A percentile compares a stretch with the other conserved stretches of the same genome.
These are phyloP conservation scores for Brachionus rotundiformis DNA, from an alignment of 1,140 invertebrate species.

Conservation along the genomic window DNA sequence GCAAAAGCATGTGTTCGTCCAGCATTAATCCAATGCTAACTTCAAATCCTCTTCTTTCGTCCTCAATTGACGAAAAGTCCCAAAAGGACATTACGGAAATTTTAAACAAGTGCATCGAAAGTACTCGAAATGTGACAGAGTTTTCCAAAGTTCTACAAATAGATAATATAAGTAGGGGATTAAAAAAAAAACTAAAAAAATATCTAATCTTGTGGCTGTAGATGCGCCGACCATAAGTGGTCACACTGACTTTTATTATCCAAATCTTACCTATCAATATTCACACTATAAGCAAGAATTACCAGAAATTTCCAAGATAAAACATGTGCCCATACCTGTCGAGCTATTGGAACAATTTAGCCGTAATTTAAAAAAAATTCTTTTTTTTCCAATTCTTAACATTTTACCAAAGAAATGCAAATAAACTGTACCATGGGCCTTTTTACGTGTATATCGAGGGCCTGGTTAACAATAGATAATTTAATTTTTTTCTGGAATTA, in stretches of 20 bases:
- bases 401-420: slow-evolving; percentile 67
- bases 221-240: slow-evolving; percentile 76
- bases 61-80: slow-evolving; percentile 41
- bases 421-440: slow-evolving; percentile 92
- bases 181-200: neutral
- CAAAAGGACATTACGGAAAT: slow-evolving; percentile 44
- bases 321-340: slow-evolving; percentile 81
- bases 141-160: slow-evolving; percentile 50
- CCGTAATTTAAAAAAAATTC: slow-evolving; percentile 70
- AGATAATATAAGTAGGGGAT: slow-evolving; percentile 41
- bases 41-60: slow-evolving; percentile 19
- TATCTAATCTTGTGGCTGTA: slow-evolving; percentile 42
- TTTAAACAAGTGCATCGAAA: slow-evolving; percentile 43
- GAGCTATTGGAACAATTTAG: slow-evolving; percentile 90
- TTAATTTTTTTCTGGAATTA: slow-evolving; percentile 96
- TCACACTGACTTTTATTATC: slow-evolving; percentile 84
- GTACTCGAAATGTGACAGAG: slow-evolving; percentile 28
- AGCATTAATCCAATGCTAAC: neutral
- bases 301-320: slow-evolving; percentile 76
- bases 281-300: slow-evolving; percentile 67
- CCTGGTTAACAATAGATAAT: slow-evolving; percentile 95
- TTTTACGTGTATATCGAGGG: slow-evolving; percentile 89
- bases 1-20: slow-evolving; percentile 29
- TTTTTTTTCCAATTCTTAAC: slow-evolving; percentile 40
- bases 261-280: slow-evolving; percentile 69